Evolutionary conservation across 2,888 invertebrate species (phyloP), one percentile per base, ranked within the genome.

Genomic region (Gari tellinella): DNA sequence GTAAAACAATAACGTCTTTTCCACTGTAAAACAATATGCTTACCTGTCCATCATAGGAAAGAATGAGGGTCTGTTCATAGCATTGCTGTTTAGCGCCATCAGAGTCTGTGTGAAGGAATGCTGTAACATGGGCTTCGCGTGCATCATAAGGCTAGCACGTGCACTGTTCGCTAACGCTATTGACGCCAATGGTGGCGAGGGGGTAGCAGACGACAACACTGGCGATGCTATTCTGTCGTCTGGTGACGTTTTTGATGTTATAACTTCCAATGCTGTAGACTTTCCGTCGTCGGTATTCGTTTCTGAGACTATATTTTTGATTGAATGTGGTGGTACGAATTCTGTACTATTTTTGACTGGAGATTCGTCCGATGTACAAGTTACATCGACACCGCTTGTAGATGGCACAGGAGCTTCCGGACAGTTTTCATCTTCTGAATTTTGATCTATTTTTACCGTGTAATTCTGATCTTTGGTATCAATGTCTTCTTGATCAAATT

Each of bases 1-100:
- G n/a, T 14, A 14, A 12, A 8, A 17, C n/a, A 14, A 19, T 14
- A 17, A 17, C 14, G 10, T 46, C 8, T 46, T 46, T 14, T n/a
- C 14, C 14, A 14, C 10, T 10, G 52, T 52, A 12, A 52, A 7
- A 17, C 8, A n/a, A 38, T 17, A 23, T 15, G 66, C 82, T 58
- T 70, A 88, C 88, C 87, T 85, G 56, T 89, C 89, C 23, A 88
- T 57, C 68, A 85, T 79, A 0, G 88, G 85, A 66, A 88, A 77
- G 70, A 88, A 84, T 1, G 84, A 70, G 1, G 86, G 84, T 31
- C 86, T 69, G n/a, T 77, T 77, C 56, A 83, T 85, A 31, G 84
- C 82, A 37, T 86, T 85, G 51, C 85, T 86, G 63, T 77, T 83
- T 3, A 85, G 74, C 8, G 87, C 88, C 57, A 88, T 73, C 52